Percentiles rank a stretch among this genome's conserved stretches.
Conservation (phyloP, 1,140 invertebrate genomes). For the Maniola jurtina region DNA sequence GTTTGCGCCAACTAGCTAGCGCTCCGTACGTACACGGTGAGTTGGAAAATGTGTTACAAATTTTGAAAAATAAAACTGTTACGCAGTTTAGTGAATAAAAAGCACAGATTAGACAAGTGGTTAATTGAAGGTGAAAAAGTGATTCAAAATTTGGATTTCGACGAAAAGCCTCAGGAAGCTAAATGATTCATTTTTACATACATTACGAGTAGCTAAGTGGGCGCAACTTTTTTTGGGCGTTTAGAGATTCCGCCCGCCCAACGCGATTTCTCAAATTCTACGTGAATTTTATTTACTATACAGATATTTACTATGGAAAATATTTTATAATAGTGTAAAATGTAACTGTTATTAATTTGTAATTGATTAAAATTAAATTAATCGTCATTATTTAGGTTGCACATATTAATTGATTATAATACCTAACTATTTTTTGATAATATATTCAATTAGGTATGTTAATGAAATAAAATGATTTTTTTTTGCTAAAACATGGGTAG, state of each 20-base stretch:
- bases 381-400: too few relatives aligned
- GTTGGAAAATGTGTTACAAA: constrained; percentile 38
- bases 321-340: too few relatives aligned
- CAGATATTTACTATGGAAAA: too few relatives aligned
- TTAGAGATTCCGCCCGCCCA: background rate
- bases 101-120: constrained; percentile 23
- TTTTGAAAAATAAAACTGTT: constrained; percentile 19
- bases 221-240: background rate
- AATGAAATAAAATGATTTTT: too few relatives aligned
- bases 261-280: too few relatives aligned
- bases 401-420: too few relatives aligned
- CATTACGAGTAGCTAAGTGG: background rate
- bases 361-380: too few relatives aligned
- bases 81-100: constrained; percentile 16
- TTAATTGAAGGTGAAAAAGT: constrained; percentile 1
- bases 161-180: background rate
- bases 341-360: too few relatives aligned
- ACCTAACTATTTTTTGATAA: too few relatives aligned
- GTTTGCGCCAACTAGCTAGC: constrained; percentile 59
- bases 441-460: too few relatives aligned
- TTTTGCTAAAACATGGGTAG: too few relatives aligned
- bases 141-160: background rate
- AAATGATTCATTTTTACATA: background rate
- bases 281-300: too few relatives aligned
- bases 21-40: constrained; percentile 68